Conservation (phyloP, 2,113 vertebrate genomes). For the Pachypanchax playfairii region DNA sequence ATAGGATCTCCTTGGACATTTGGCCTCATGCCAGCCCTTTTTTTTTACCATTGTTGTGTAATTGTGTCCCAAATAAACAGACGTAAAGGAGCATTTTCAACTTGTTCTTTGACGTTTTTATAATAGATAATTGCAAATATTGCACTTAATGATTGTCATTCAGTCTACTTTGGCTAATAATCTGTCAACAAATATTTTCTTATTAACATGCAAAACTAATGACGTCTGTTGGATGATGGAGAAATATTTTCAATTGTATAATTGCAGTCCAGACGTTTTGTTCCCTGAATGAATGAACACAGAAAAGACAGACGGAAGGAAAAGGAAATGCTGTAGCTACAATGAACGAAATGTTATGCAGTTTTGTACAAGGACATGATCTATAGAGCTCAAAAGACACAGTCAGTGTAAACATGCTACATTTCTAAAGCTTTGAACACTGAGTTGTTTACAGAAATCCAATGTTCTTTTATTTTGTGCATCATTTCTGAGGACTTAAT, state of each 20-base stretch:
- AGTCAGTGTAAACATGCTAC: background rate
- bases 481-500: background rate
- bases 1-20: background rate
- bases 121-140: background rate
- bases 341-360: background rate
- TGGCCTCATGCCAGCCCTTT: background rate
- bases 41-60: background rate
- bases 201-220: no score
- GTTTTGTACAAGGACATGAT: slow-evolving; percentile 11
- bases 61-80: background rate
- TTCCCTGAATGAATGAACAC: background rate
- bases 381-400: slow-evolving; percentile 1
- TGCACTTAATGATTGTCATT: background rate
- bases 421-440: background rate
- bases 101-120: background rate
- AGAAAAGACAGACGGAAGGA: background rate
- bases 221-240: no score
- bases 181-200: no score
- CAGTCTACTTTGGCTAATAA: background rate
- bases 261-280: background rate
- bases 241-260: background rate
- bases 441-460: background rate
- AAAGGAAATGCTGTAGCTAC: background rate
- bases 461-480: background rate
- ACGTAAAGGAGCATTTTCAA: background rate